phyloP scores from a whole-genome alignment of 2,888 invertebrate species.

The Macrosoma leucophasiata region DNA sequence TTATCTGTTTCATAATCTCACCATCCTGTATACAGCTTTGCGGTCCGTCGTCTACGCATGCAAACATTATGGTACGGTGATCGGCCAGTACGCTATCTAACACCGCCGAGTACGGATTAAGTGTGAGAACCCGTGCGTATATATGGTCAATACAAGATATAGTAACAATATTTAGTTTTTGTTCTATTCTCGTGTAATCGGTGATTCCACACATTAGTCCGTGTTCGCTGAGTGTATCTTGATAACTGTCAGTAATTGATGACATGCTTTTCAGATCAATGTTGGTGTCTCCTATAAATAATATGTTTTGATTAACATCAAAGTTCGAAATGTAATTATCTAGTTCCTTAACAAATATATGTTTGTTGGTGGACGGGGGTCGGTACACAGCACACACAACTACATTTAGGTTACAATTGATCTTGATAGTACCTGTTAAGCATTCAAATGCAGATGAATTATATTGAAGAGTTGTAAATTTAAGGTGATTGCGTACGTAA shows the following conservation, averaged over 20 bases:
- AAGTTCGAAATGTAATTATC: conserved; percentile 1
- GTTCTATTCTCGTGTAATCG: conserved; percentile 21
- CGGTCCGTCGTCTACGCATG: conserved; percentile 3
- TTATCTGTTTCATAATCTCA: conserved; percentile 1
- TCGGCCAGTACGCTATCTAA: conserved; percentile 22
- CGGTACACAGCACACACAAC: conserved; percentile 16
- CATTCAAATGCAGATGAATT: too few relatives aligned
- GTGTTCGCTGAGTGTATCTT: conserved; percentile 8
- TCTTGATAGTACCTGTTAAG: conserved; percentile 6
- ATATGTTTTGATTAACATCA: conserved; percentile 1
- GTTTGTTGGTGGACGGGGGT: conserved; percentile 15
- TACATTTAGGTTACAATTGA: not conserved
- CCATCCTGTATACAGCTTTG: conserved; percentile 13
- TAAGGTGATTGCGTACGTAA: too few relatives aligned
- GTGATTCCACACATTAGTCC: conserved; percentile 19
- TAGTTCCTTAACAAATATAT: conserved; percentile 14
- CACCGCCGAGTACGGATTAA: conserved; percentile 21
- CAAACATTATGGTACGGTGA: conserved; percentile 18
- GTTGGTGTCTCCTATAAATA: conserved; percentile 15
- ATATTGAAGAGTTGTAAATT: too few relatives aligned
- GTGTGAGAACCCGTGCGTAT: conserved; percentile 24
- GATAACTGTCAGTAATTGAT: conserved; percentile 7
- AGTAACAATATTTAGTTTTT: conserved; percentile 16
- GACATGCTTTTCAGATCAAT: conserved; percentile 16
- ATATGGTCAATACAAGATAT: conserved; percentile 27